A percentile compares a stretch with the other conserved stretches of the same genome.
Conservation (phyloP, 2,888 invertebrate species). For the Caenorhabditis uteleia region DNA sequence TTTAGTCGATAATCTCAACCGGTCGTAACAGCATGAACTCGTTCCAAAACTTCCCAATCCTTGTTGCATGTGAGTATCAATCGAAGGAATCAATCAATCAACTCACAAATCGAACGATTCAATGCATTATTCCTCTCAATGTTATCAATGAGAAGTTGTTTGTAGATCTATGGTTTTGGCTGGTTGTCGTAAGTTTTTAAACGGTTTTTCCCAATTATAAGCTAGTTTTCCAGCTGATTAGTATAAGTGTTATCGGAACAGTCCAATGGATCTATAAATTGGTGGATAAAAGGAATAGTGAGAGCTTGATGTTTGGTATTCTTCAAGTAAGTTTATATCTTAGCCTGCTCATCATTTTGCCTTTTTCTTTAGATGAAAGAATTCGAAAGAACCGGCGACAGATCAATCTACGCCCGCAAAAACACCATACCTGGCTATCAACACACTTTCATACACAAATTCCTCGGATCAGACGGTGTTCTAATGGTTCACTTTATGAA, state of each 20-base stretch:
- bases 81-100: slow-evolving; percentile 12
- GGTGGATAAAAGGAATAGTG: not conserved
- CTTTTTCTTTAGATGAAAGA: too few species aligned
- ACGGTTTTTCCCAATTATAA: not conserved
- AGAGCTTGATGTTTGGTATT: not conserved
- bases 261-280: slow-evolving; percentile 23
- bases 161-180: slow-evolving; percentile 47
- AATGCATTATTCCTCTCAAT: slow-evolving; percentile 50
- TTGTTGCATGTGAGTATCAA: slow-evolving; percentile 35
- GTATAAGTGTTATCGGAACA: slow-evolving; percentile 14
- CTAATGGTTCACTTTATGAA: slow-evolving; percentile 29
- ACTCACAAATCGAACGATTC: slow-evolving; percentile 15
- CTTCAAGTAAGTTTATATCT: too few species aligned
- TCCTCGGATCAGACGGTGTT: slow-evolving; percentile 28
- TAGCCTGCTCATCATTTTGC: not conserved
- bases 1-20: slow-evolving; percentile 11
- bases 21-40: slow-evolving; percentile 9
- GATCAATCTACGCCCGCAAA: too few species aligned
- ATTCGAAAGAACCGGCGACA: too few species aligned
- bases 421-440: slow-evolving; percentile 7
- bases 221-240: slow-evolving; percentile 16
- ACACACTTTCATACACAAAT: slow-evolving; percentile 25
- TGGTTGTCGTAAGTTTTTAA: slow-evolving; percentile 20
- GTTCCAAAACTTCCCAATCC: slow-evolving; percentile 34
- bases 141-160: slow-evolving; percentile 52